Evolutionary conservation across 2,888 invertebrate genomes (phyloP).

Genomic region (Drosophila greeni): DNA sequence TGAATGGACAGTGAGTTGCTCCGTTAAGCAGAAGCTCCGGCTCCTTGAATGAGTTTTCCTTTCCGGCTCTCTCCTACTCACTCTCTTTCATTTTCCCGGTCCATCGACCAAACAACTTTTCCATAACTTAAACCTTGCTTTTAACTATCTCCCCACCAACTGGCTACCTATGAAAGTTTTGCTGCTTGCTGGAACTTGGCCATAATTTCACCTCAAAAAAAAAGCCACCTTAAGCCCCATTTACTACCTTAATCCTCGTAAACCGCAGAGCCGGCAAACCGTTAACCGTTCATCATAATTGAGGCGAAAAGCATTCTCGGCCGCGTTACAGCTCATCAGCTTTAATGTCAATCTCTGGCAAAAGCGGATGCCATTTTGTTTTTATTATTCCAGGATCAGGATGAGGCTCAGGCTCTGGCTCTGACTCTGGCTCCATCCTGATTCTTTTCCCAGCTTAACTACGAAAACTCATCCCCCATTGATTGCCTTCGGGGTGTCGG

Average conservation of each 20-base stretch:
- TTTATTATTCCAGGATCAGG: constrained; percentile 29
- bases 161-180: constrained; percentile 14
- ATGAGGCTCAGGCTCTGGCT: no score
- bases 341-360: constrained; percentile 40
- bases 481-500: constrained; percentile 22
- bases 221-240: constrained; percentile 7
- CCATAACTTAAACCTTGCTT: constrained; percentile 6
- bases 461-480: constrained; percentile 16
- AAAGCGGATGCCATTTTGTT: constrained; percentile 45
- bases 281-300: constrained; percentile 28
- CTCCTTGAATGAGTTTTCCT: constrained; percentile 9
- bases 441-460: neutral
- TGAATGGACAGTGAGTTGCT: constrained; percentile 5
- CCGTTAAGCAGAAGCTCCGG: neutral
- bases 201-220: constrained; percentile 4
- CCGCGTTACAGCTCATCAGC: constrained; percentile 32
- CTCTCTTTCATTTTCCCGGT: neutral
- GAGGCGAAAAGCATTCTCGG: constrained; percentile 20
- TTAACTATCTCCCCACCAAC: constrained; percentile 2
- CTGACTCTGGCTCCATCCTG: neutral
- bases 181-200: constrained; percentile 5
- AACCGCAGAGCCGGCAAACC: constrained; percentile 13
- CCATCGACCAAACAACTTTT: constrained; percentile 3
- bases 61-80: neutral
- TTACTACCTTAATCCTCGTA: constrained; percentile 14